Conservation (phyloP, 2,113 vertebrate genomes). For the Pardalotus punctatus region DNA sequence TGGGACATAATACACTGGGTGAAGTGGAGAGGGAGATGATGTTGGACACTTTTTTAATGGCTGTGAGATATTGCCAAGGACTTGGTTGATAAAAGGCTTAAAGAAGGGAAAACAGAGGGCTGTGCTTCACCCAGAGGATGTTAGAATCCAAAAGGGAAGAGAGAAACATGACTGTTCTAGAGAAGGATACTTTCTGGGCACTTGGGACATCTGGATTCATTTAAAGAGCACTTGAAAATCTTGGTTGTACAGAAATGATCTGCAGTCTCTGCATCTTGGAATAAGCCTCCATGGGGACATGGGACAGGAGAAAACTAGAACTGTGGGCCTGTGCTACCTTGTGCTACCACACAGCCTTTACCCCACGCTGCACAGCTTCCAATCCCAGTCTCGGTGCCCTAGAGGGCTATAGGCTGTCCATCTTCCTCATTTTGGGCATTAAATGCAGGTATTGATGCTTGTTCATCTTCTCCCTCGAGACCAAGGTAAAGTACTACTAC, state of each 20-base stretch:
- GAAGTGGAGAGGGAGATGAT: background rate
- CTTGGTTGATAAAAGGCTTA: background rate
- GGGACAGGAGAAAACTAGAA: background rate
- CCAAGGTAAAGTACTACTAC: background rate
- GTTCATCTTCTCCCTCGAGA: background rate
- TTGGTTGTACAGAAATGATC: background rate
- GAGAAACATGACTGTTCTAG: background rate
- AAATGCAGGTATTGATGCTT: background rate
- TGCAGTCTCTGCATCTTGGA: background rate
- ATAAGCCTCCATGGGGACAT: background rate
- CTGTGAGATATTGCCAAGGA: background rate
- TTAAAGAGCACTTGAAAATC: background rate
- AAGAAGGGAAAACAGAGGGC: background rate
- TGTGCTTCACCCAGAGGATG: background rate
- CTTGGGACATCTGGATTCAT: background rate
- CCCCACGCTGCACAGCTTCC: background rate
- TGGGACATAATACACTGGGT: background rate
- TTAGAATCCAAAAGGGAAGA: background rate
- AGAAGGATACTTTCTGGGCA: background rate
- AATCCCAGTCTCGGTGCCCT: background rate
- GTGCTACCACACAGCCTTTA: background rate
- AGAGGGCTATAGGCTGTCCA: background rate
- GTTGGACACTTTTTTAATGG: background rate
- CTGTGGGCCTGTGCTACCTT: background rate
- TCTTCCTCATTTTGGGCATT: background rate